phyloP scores from a whole-genome alignment of 1,140 invertebrate species.

The Rhysida immarginata region DNA sequence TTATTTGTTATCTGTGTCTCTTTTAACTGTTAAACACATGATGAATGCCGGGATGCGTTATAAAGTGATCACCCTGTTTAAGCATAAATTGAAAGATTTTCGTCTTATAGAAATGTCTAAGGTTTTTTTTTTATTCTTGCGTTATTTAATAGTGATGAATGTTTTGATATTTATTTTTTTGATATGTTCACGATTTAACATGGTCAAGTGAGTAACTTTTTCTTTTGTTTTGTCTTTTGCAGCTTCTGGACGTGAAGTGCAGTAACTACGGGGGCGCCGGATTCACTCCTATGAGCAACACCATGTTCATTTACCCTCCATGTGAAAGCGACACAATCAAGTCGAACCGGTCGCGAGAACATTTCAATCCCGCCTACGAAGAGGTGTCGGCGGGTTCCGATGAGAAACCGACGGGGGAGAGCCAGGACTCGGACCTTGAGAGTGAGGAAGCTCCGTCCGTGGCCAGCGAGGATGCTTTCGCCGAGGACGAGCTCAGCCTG shows the following conservation, averaged over 20 bases:
- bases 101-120: no score
- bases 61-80: no score
- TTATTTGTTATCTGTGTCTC: no score
- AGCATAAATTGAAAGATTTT: no score
- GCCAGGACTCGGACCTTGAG: constrained; percentile 15
- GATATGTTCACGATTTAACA: no score
- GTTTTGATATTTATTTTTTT: no score
- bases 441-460: constrained; percentile 16
- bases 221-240: constrained; percentile 1
- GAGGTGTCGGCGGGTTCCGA: constrained; percentile 17
- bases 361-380: constrained; percentile 18
- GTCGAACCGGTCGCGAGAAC: constrained; percentile 8
- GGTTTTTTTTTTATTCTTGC: no score
- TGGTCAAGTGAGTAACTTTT: no score
- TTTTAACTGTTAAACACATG: no score
- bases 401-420: constrained; percentile 6
- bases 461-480: constrained; percentile 18
- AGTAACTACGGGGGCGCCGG: constrained; percentile 16
- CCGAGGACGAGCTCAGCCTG: constrained; percentile 19
- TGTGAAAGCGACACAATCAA: constrained; percentile 10
- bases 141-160: no score
- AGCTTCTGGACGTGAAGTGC: constrained; percentile 19
- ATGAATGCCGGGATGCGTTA: no score
- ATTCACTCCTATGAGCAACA: constrained; percentile 10
- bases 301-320: constrained; percentile 13